Base-by-base conservation (phyloP, 2,888 invertebrate genomes). In the Plagodis dolabraria region DNA sequence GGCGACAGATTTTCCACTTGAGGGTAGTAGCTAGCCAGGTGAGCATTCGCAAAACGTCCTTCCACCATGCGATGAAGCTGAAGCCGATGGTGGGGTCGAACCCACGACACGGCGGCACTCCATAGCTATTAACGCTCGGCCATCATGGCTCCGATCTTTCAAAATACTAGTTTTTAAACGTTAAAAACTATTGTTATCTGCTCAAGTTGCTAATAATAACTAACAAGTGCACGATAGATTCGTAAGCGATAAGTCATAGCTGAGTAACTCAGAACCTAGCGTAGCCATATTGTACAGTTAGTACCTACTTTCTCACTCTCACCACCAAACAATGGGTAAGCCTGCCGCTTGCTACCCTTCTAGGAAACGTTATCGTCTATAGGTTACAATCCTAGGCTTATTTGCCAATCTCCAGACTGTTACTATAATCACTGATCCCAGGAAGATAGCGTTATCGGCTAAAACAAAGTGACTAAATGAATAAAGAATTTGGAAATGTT, bases 381-480 rank as follows among this genome's bases (percentile, higher is more conserved):
- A 10, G 42, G 42, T 36, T 47, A 6, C 22, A 52, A 54, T 54
- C 33, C 45, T 52, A 9, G 38, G 34, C 34, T 42, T 35, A 9
- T 36, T 52, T 60, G 55, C 60, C 45, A 56, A 55, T 52, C 22
- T 7, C 40, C 54, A 33, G 46, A 50, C 22, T 22, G 22, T 22
- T 42, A 35, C 42, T 12, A 9, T 57, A 40, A 53, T 51, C 52
- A 42, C 9, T 33, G 47, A 52, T 49, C 52, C 47, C 51, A 35
- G 22, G 5, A 4, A 35, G 57, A 57, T 54, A 62, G 11, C 36
- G 46, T 11, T 58, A 60, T 46, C 45, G 48, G 43, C 34, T 59
- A 53, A 65, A 62, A 56, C 56, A 46, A 53, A 42, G 33, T 47
- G 54, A 52, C 57, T 33, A 44, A 53, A 59, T 54, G 51, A 51